These are phyloP conservation scores for Acropora yongei DNA, from an alignment of 64 coral and sea anemone species.

Conservation along the genomic window DNA sequence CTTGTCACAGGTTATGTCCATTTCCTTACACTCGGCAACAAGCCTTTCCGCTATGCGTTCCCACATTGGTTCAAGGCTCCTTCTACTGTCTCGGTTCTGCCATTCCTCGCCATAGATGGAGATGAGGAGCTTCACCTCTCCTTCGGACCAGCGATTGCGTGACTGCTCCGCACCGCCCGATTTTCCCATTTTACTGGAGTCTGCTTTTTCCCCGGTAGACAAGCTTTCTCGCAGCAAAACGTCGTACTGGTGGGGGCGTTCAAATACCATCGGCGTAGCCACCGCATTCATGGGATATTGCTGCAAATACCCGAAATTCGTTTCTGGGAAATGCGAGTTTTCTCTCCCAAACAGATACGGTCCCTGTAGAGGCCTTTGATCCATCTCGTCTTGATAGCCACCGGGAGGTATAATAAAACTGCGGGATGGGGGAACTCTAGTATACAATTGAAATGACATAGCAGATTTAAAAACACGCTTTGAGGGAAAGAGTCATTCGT, in stretches of 20 bases:
- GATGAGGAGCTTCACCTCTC: conserved; percentile 48
- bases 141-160: conserved; percentile 26
- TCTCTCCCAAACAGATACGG: not conserved
- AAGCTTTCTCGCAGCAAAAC: not conserved
- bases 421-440: not conserved
- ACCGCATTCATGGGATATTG: not conserved
- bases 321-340: not conserved
- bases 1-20: conserved; percentile 6
- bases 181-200: not conserved
- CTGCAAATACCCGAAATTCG: not conserved
- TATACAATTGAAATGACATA: not conserved
- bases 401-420: not conserved
- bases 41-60: not conserved
- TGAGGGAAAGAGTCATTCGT: not conserved
- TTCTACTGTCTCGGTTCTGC: conserved; percentile 19
- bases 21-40: conserved; percentile 25
- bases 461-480: not conserved
- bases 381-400: not conserved
- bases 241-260: not conserved
- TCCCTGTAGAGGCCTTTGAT: not conserved
- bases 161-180: not conserved
- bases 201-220: not conserved
- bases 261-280: not conserved
- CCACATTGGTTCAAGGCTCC: conserved; percentile 57
- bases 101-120: conserved; percentile 26